Conservation (phyloP, 2,888 invertebrate species). For the Microchrysa polita region DNA sequence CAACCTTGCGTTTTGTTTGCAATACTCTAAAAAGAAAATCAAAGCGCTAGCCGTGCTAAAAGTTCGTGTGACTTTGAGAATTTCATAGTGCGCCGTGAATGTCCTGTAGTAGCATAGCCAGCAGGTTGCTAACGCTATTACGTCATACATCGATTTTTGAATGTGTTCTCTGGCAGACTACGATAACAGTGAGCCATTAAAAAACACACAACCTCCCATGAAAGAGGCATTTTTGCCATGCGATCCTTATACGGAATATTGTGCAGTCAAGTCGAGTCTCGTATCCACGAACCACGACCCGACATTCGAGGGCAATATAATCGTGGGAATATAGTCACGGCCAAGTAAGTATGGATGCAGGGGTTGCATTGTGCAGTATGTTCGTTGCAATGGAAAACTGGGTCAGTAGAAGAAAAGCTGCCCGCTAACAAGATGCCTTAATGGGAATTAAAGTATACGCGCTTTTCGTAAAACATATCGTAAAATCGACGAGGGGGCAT, state of each 20-base stretch:
- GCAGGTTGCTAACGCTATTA: background rate
- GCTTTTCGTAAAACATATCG: too few species aligned
- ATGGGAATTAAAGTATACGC: background rate
- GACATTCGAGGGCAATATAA: slow-evolving; percentile 10
- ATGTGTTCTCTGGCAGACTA: background rate
- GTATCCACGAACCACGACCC: background rate
- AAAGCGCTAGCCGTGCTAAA: slow-evolving; percentile 3
- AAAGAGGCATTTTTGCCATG: background rate
- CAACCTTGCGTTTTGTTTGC: background rate
- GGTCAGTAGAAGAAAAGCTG: too few species aligned
- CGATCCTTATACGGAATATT: background rate
- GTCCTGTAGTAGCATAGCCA: too few species aligned
- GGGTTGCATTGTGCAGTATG: slow-evolving; percentile 13
- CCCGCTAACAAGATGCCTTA: background rate
- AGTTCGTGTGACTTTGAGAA: slow-evolving; percentile 26
- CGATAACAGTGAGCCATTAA: slow-evolving; percentile 13
- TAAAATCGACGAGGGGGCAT: too few species aligned
- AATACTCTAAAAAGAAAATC: background rate
- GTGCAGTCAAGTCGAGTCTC: slow-evolving; percentile 6
- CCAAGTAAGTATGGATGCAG: background rate
- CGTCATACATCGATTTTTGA: slow-evolving; percentile 23
- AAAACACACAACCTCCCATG: slow-evolving; percentile 1
- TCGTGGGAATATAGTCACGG: background rate
- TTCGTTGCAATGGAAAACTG: slow-evolving; percentile 21
- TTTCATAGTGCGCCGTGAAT: slow-evolving; percentile 26